phyloP scores from a whole-genome alignment of 2,888 invertebrate species.

The Epistrophe eligans region DNA sequence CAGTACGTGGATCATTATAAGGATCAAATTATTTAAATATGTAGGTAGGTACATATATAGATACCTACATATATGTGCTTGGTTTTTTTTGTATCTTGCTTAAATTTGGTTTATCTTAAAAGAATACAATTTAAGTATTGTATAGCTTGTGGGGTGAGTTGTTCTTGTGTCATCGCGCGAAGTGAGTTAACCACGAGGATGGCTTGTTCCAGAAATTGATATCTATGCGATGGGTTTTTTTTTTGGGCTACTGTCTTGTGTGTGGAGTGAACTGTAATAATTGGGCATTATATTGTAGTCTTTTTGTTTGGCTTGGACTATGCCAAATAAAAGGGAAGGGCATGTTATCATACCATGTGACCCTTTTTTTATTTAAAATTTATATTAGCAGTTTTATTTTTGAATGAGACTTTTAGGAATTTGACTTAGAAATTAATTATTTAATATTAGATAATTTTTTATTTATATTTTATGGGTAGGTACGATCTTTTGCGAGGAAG shows the following conservation, averaged over 20 bases:
- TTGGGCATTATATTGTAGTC: neutral
- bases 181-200: conserved; percentile 58
- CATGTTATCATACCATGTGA: no score
- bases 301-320: neutral
- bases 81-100: neutral
- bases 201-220: conserved; percentile 36
- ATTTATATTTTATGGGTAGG: no score
- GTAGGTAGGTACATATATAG: no score
- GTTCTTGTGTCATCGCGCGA: conserved; percentile 26
- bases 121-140: neutral
- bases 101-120: neutral
- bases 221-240: conserved; percentile 16
- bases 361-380: neutral
- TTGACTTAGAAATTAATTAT: no score
- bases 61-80: conserved; percentile 16
- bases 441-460: no score
- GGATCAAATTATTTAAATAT: conserved; percentile 62
- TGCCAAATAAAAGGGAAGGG: no score
- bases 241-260: conserved; percentile 22
- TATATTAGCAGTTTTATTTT: neutral
- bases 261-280: conserved; percentile 14
- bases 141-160: neutral
- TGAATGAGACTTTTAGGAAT: no score
- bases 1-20: conserved; percentile 55
- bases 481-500: no score